Conservation (phyloP, 2,888 invertebrate species). For the Axea sp. region DNA sequence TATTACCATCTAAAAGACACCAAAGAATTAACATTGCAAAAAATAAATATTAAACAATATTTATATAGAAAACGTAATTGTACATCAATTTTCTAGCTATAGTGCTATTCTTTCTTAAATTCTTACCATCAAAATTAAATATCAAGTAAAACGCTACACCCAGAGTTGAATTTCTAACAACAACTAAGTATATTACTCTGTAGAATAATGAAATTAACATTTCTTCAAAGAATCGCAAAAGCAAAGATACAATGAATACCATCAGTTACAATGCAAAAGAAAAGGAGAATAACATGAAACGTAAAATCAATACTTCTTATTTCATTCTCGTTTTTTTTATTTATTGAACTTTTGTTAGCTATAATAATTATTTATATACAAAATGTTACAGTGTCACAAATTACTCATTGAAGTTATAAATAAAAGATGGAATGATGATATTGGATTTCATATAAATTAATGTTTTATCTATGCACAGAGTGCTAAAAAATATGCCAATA, state of each 20-base stretch:
- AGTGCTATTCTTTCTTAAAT: conserved; percentile 14
- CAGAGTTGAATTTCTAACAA: conserved; percentile 32
- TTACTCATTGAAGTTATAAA: too few species aligned
- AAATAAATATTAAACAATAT: conserved; percentile 9
- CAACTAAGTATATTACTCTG: conserved; percentile 27
- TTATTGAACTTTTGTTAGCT: too few species aligned
- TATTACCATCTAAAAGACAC: too few species aligned
- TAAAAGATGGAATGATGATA: too few species aligned
- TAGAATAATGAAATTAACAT: conserved; percentile 36
- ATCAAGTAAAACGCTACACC: conserved; percentile 33
- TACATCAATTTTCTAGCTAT: not conserved
- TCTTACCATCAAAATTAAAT: conserved; percentile 27
- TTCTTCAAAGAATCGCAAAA: conserved; percentile 14
- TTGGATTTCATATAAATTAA: too few species aligned
- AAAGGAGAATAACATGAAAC: conserved; percentile 9
- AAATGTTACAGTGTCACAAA: too few species aligned
- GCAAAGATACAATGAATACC: conserved; percentile 10
- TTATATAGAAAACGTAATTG: conserved; percentile 12
- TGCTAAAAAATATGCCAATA: too few species aligned
- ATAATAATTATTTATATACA: too few species aligned
- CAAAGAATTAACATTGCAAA: too few species aligned
- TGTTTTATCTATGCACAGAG: too few species aligned
- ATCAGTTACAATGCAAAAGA: conserved; percentile 4
- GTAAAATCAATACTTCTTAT: conserved; percentile 10
- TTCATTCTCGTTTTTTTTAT: not conserved